Evolutionary conservation across 2,113 vertebrate species (phyloP).

Genomic region (Odocoileus virginianus): DNA sequence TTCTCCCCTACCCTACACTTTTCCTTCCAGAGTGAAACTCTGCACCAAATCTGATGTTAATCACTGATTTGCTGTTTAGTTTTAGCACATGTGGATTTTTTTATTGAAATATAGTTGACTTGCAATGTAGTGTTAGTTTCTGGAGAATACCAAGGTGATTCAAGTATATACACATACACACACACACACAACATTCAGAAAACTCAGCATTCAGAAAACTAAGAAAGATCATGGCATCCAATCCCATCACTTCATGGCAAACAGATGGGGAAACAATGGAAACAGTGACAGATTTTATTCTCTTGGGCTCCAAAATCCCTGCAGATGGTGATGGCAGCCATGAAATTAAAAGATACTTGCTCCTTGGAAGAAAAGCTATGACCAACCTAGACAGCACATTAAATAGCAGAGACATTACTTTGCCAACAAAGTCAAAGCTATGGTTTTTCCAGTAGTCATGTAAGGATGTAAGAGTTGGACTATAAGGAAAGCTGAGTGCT

Average conservation of each 20-base stretch:
- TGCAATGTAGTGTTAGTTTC: not conserved
- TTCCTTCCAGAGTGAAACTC: not conserved
- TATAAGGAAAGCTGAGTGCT: not conserved
- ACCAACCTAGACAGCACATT: not conserved
- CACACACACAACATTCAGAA: not conserved
- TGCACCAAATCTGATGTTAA: not conserved
- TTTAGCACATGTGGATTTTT: not conserved
- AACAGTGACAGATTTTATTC: not conserved
- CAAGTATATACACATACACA: not conserved
- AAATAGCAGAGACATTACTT: not conserved
- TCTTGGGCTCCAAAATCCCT: not conserved
- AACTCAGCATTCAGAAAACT: not conserved
- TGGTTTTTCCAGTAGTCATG: not conserved
- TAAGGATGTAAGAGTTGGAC: not conserved
- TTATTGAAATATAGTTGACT: not conserved
- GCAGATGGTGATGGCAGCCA: not conserved
- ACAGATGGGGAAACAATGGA: not conserved
- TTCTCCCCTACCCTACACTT: not conserved
- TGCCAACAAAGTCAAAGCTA: not conserved
- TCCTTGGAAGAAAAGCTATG: not conserved
- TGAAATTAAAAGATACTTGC: not conserved
- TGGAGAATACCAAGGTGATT: not conserved
- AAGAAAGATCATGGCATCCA: not conserved
- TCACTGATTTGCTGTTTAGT: not conserved
- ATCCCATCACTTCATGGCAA: not conserved